Conservation (phyloP, 2,113 vertebrate species). For the Zapornia atra region DNA sequence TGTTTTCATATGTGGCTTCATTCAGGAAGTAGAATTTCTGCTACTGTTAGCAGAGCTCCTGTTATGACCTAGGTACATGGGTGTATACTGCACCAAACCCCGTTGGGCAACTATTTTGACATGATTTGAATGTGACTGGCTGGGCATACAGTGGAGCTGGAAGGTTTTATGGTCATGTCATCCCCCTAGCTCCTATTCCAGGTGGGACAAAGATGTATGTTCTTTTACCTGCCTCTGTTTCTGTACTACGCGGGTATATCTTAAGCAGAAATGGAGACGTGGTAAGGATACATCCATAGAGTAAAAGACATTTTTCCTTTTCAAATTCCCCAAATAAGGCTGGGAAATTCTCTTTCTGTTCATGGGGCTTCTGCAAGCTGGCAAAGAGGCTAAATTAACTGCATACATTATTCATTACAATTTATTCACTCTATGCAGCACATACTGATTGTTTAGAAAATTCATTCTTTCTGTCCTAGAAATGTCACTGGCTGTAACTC, state of each 20-base stretch:
- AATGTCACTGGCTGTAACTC: constrained; percentile 65
- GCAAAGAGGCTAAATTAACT: constrained; percentile 62
- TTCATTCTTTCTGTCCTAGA: constrained; percentile 67
- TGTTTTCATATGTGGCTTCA: neutral
- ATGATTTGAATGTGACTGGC: neutral
- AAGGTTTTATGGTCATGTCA: neutral
- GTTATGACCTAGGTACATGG: neutral
- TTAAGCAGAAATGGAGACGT: neutral
- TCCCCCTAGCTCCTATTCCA: neutral
- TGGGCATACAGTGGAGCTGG: neutral
- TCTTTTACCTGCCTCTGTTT: neutral
- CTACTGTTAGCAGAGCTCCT: neutral
- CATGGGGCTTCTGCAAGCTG: constrained; percentile 52
- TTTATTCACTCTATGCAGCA: constrained; percentile 56
- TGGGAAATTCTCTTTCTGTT: constrained; percentile 10
- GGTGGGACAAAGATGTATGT: neutral
- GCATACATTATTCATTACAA: constrained; percentile 67
- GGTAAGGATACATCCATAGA: neutral
- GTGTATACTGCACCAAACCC: neutral
- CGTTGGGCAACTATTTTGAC: neutral
- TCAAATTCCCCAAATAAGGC: neutral
- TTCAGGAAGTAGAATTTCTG: neutral
- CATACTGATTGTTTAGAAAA: constrained; percentile 65
- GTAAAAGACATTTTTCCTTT: neutral
- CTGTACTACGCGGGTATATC: neutral